Evolutionary conservation across 2,113 vertebrate species (phyloP).

Genomic region (Grus americana): DNA sequence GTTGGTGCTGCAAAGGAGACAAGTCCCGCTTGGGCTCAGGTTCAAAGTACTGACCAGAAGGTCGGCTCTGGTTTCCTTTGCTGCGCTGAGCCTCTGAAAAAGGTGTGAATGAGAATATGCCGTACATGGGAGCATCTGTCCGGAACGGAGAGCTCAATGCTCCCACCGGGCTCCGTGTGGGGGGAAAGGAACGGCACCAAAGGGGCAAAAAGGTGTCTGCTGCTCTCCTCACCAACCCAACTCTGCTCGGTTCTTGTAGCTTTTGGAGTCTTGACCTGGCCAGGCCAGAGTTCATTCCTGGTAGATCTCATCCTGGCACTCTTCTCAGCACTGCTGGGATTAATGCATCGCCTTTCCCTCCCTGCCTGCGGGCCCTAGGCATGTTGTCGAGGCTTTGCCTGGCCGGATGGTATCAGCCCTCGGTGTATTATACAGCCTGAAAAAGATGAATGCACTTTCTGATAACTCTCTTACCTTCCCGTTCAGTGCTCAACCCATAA

Average conservation of each 20-base stretch:
- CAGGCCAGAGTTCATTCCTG: not conserved
- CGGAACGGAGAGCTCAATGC: too few relatives aligned
- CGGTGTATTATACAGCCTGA: not conserved
- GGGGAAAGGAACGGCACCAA: not conserved
- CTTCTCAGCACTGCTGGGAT: not conserved
- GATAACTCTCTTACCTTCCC: not conserved
- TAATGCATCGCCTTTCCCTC: too few relatives aligned
- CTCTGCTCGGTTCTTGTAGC: not conserved
- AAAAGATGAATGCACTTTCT: not conserved
- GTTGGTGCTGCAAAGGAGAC: not conserved
- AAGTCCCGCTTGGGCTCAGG: not conserved
- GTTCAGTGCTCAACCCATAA: not conserved
- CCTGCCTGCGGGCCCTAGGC: too few relatives aligned
- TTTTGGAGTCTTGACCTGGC: not conserved
- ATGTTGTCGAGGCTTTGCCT: rapidly evolving
- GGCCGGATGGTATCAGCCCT: not conserved
- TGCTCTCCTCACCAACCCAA: not conserved
- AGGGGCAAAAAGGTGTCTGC: not conserved
- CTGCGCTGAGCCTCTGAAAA: not conserved
- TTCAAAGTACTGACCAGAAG: not conserved
- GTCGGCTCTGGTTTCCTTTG: not conserved
- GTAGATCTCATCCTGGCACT: not conserved
- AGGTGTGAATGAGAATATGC: not conserved
- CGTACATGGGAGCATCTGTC: not conserved
- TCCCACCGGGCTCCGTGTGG: not conserved